Percentiles rank a stretch among this genome's conserved stretches.
Conservation (phyloP, 2,113 vertebrate genomes). For the Capreolus pygargus region DNA sequence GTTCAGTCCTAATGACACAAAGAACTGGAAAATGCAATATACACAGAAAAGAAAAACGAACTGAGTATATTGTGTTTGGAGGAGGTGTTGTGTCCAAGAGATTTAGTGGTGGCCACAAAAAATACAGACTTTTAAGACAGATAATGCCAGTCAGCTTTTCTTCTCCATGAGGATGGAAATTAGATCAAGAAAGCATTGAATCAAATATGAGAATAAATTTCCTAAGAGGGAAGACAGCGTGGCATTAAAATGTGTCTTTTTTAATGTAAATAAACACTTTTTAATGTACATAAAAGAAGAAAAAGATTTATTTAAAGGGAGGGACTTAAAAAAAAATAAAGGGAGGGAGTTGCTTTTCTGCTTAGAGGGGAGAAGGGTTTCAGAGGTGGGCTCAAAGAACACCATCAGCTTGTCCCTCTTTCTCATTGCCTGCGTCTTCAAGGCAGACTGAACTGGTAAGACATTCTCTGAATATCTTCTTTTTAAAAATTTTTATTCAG, state of each 20-base stretch:
- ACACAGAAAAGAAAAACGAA: slow-evolving; percentile 35
- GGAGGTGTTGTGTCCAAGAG: slow-evolving; percentile 41
- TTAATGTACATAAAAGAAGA: neutral
- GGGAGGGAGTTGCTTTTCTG: neutral
- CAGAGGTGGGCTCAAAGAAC: neutral
- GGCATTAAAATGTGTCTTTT: neutral
- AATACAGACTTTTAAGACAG: slow-evolving; percentile 27
- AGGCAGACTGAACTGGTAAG: neutral
- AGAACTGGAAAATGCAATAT: slow-evolving; percentile 39
- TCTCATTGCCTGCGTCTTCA: neutral
- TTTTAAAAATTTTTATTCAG: neutral
- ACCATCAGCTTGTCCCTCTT: neutral
- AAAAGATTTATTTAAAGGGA: neutral
- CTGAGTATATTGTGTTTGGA: slow-evolving; percentile 32
- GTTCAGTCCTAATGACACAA: slow-evolving; percentile 2
- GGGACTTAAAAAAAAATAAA: neutral
- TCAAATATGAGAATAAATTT: slow-evolving; percentile 21
- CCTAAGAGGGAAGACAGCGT: neutral
- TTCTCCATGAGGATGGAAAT: neutral
- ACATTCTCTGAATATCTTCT: neutral
- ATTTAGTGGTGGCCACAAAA: slow-evolving; percentile 44
- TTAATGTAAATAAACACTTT: neutral
- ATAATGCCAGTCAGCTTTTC: slow-evolving; percentile 36
- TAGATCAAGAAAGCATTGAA: neutral
- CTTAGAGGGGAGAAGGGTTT: neutral